Percentiles rank a stretch among this genome's conserved stretches.
Conservation (phyloP, 2,113 vertebrate species). For the Tenebrosternarchus preto region DNA sequence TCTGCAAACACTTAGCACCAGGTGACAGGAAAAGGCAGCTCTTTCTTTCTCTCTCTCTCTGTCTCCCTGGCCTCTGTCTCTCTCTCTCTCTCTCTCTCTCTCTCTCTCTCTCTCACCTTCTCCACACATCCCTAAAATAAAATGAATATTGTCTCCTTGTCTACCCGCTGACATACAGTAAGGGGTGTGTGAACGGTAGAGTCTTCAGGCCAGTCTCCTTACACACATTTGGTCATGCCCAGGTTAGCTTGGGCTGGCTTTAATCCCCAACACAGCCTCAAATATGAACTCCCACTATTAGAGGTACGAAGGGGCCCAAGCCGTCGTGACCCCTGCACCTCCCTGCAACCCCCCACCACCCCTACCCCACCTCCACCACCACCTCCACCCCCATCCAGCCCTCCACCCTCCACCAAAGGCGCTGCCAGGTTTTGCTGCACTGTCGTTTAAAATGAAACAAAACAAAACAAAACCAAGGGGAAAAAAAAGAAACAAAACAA, state of each 20-base stretch:
- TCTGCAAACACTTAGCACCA: conserved; percentile 45
- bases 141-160: conserved; percentile 32
- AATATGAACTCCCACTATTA: background rate
- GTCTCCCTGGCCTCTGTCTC: background rate
- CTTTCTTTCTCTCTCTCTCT: conserved; percentile 11
- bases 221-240: background rate
- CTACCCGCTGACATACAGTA: conserved; percentile 7
- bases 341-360: too few species aligned
- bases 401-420: background rate
- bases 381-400: too few species aligned
- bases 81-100: background rate
- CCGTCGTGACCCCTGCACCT: too few species aligned
- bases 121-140: conserved; percentile 26
- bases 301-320: background rate
- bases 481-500: background rate
- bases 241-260: background rate
- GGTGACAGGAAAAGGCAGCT: conserved; percentile 45
- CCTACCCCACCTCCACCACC: background rate
- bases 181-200: background rate
- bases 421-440: background rate
- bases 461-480: conserved; percentile 9
- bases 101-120: conserved; percentile 21
- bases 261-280: conserved; percentile 2
- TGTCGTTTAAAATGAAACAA: conserved; percentile 33
- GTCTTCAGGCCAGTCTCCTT: background rate